Evolutionary conservation across 2,888 invertebrate genomes (phyloP), one percentile per base, ranked within the genome.

Genomic region (Mycogona germanica): DNA sequence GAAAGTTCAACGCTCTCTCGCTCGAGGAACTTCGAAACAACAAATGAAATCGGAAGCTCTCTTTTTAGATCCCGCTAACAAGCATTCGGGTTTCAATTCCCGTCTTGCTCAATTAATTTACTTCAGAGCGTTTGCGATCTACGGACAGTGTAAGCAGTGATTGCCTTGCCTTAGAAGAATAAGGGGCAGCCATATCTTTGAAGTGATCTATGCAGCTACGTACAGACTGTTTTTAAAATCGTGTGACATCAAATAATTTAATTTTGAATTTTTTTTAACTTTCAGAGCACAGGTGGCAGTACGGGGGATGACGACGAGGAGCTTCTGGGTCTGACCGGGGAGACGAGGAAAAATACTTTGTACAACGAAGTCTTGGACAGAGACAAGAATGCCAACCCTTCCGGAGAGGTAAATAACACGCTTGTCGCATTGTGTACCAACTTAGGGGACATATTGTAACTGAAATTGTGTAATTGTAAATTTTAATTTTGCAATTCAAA

Each of bases 231-330:
- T 9, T 32, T 9, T 32, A 12, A 32, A 41, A 41, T 44, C n/a
- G 21, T 41, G 17, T n/a, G n/a, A 12, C 21, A 41, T n/a, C 14
- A 14, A n/a, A 35, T 42, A 42, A 42, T 42, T 12, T 26, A 26
- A 45, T 14, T 17, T 45, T 29, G n/a, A 46, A 29, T 17, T 44
- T 53, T 52, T 40, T 57, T 60, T 55, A 58, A 53, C 57, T 63
- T 66, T 46, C 65, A 77, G 76, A 76, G 76, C 58, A 77, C 76
- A 55, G 77, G 76, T 56, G 73, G 75, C 66, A 76, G 76, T 64
- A 76, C 76, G 56, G 76, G 75, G 44, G 73, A 76, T 67, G 75
- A 73, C 61, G 75, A 75, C 61, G 73, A 63, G 26, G 63, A 64
- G 29, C 45, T 56, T 19, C 42, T 57, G 12, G 48, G 68, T 46